Conservation (phyloP, 2,797 vertebrate genomes). For the Sparus aurata region DNA sequence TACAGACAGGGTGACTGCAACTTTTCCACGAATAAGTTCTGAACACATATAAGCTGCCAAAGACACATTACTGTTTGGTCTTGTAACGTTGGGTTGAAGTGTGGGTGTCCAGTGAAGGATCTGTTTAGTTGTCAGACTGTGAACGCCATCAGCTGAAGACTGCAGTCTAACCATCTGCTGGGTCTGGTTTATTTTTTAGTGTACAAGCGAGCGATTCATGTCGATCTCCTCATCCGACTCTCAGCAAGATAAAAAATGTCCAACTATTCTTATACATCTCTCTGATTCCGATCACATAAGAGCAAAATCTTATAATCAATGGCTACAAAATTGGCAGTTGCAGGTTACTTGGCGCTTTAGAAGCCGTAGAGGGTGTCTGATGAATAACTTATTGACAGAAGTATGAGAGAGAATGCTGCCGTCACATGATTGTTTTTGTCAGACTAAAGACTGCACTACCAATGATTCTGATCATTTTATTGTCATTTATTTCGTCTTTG, state of each 20-base stretch:
- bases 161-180: conserved; percentile 3
- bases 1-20: too few relatives aligned
- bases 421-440: conserved; percentile 44
- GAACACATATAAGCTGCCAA: too few relatives aligned
- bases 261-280: conserved; percentile 8
- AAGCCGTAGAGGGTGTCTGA: conserved; percentile 36
- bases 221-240: conserved; percentile 1
- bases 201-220: neutral
- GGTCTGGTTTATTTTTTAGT: neutral
- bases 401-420: conserved; percentile 24
- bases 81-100: too few relatives aligned
- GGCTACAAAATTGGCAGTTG: conserved; percentile 30
- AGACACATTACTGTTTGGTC: too few relatives aligned
- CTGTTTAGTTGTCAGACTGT: too few relatives aligned
- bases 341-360: conserved; percentile 51
- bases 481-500: conserved; percentile 16
- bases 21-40: too few relatives aligned
- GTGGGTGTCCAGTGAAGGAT: too few relatives aligned
- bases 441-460: conserved; percentile 59
- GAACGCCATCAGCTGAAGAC: too few relatives aligned
- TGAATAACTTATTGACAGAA: conserved; percentile 60
- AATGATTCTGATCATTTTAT: conserved; percentile 35
- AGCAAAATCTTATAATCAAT: conserved; percentile 36
- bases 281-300: conserved; percentile 42
- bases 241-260: conserved; percentile 1